Percentiles rank a stretch among this genome's conserved stretches.
Conservation (phyloP, 2,797 vertebrate species). For the Gymnothorax javanicus region DNA sequence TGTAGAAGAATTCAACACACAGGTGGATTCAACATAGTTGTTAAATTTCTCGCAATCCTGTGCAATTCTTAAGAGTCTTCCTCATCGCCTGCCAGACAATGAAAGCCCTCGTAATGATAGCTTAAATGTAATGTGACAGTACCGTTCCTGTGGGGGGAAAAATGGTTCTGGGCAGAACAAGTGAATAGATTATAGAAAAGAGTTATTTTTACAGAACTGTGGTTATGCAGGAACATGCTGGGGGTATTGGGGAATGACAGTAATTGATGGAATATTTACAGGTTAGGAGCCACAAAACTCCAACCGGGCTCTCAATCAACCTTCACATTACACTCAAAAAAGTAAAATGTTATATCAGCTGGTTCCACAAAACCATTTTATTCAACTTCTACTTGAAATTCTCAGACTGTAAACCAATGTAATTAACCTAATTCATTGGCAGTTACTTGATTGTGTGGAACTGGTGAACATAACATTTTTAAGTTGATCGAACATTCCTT, state of each 20-base stretch:
- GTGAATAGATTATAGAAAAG: not conserved
- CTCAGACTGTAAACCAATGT: too few relatives aligned
- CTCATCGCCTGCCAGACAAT: not conserved
- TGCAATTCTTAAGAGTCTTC: not conserved
- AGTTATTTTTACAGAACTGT: not conserved
- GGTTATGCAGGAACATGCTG: not conserved
- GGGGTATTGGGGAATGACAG: not conserved
- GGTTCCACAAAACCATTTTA: too few relatives aligned
- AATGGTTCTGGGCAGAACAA: slow-evolving; percentile 34
- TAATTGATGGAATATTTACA: not conserved
- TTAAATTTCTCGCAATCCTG: not conserved
- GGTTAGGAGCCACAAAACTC: slow-evolving; percentile 4
- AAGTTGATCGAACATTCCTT: too few relatives aligned
- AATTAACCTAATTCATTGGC: too few relatives aligned
- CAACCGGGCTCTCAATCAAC: not conserved
- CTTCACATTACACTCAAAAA: not conserved
- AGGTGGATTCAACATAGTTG: not conserved
- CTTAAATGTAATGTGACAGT: slow-evolving; percentile 30
- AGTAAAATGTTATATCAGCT: too few relatives aligned
- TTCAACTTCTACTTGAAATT: too few relatives aligned
- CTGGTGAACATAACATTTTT: too few relatives aligned
- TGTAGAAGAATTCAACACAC: not conserved
- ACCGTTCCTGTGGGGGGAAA: slow-evolving; percentile 42
- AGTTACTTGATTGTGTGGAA: too few relatives aligned
- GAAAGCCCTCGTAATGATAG: not conserved